These are phyloP conservation scores for Arbacia lixula DNA, from an alignment of 53 echinoderm and acorn worm genomes.

Conservation along the genomic window DNA sequence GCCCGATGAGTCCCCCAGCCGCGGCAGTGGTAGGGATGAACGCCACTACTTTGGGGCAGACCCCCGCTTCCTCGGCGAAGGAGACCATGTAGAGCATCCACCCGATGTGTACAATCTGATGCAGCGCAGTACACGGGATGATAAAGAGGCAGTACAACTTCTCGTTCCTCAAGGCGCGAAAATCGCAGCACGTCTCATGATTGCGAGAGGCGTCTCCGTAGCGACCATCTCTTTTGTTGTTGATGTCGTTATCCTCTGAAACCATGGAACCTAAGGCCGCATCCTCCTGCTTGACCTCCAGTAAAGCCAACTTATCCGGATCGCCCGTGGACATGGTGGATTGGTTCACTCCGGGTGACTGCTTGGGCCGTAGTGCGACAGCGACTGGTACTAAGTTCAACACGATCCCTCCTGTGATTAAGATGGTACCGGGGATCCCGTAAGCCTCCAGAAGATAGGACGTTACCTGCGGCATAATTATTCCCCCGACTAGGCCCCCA, in stretches of 20 bases:
- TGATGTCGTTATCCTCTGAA: too few relatives aligned
- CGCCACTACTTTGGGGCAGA: background rate
- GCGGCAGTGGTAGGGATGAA: background rate
- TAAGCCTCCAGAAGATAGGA: background rate
- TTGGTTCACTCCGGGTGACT: too few relatives aligned
- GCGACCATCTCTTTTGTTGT: too few relatives aligned
- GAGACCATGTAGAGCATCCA: conserved; percentile 11
- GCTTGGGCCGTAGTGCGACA: background rate
- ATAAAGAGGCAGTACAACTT: background rate
- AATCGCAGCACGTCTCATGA: too few relatives aligned
- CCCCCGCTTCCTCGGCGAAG: background rate
- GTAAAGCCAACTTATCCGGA: too few relatives aligned
- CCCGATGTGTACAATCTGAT: background rate
- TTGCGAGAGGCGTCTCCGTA: too few relatives aligned
- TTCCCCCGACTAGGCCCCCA: background rate
- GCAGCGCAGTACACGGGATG: background rate
- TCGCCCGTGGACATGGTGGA: too few relatives aligned
- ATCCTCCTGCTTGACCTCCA: too few relatives aligned
- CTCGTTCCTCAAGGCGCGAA: background rate
- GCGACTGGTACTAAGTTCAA: conserved; percentile 4
- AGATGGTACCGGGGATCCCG: background rate
- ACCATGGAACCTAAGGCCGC: too few relatives aligned
- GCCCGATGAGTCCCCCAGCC: background rate
- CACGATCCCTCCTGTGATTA: background rate
- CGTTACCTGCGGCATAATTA: background rate